Evolutionary conservation across 2,797 vertebrate genomes (phyloP), one percentile per base, ranked within the genome.

Genomic region (Lycodopsis pacificus): DNA sequence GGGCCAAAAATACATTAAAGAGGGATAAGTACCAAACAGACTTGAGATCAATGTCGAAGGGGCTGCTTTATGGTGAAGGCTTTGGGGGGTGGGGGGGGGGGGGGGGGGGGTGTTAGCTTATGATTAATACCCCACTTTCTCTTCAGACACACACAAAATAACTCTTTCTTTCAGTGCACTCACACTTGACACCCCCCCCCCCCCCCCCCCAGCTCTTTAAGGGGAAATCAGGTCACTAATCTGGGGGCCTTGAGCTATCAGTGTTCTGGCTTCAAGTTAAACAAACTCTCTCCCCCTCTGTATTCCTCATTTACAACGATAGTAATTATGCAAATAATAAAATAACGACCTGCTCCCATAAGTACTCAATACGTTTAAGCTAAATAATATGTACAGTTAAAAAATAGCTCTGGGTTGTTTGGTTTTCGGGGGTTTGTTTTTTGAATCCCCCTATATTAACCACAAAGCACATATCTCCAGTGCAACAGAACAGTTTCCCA

Each of bases 211-310:
- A 91, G 89, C 92, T 90, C 81, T 93, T 93, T 89, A 91, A 71
- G 87, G 76, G 77, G 72, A 88, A 94, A 94, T 86, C 88, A 90
- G 91, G 92, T 93, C 91, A 93, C 89, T 93, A 92, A 94, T 94
- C 93, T 93, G 78, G 77, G 36, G 83, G 77, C 89, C 82, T 87
- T 89, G 81, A 90, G 83, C 85, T 77, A 85, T 89, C 71, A 85
- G 65, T 82, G 79, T 85, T 85, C 74, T 89, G 78, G 79, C 92
- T 89, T 86, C 79, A 84, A 75, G 86, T 92, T 90, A 77, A 83
- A 54, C 51, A 38, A 79, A 19, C 70, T 46, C 44, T 66, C 65
- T 79, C 46, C 27, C 34, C n/a, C n/a, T n/a, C n/a, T 71, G 58
- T 76, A 20, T 81, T 67, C 48, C 46, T 75, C 46, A 48, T 61